Conservation (phyloP, 2,888 invertebrate species). For the Dinocampus coccinellae region DNA sequence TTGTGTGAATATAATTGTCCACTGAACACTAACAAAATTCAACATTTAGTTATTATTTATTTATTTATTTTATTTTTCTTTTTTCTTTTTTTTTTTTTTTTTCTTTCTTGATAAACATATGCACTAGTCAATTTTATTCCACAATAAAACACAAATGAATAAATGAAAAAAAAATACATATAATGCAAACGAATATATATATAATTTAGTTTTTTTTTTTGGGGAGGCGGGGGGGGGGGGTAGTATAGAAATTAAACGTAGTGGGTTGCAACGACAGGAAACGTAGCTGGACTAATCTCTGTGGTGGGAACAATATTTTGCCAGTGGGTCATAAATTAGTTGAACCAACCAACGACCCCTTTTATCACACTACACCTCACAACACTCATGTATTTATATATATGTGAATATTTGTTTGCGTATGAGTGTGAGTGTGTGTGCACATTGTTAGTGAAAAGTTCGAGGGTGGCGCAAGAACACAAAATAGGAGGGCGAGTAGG, state of each 20-base stretch:
- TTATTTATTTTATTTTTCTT: conserved; percentile 1
- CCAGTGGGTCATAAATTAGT: conserved; percentile 53
- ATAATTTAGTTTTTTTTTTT: background rate
- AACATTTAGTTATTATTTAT: too few relatives aligned
- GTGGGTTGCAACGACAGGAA: conserved; percentile 41
- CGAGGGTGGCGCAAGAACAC: conserved; percentile 10
- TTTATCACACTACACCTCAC: conserved; percentile 54
- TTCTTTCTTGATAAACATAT: too few relatives aligned
- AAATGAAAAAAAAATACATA: background rate
- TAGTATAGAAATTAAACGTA: conserved; percentile 41
- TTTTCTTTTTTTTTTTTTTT: too few relatives aligned
- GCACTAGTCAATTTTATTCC: conserved; percentile 6
- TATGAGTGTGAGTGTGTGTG: conserved; percentile 17
- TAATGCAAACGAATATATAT: background rate
- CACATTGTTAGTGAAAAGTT: conserved; percentile 49
- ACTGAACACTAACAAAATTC: too few relatives aligned
- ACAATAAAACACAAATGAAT: background rate
- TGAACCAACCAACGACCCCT: conserved; percentile 44
- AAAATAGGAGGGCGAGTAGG: background rate
- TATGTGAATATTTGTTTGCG: background rate
- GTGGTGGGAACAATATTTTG: conserved; percentile 58
- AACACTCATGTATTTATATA: conserved; percentile 33
- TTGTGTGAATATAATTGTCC: conserved; percentile 38
- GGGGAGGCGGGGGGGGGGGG: too few relatives aligned
- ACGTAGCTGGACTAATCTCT: conserved; percentile 52